Conservation (phyloP, 2,888 invertebrate species). For the Nomada ferruginata region DNA sequence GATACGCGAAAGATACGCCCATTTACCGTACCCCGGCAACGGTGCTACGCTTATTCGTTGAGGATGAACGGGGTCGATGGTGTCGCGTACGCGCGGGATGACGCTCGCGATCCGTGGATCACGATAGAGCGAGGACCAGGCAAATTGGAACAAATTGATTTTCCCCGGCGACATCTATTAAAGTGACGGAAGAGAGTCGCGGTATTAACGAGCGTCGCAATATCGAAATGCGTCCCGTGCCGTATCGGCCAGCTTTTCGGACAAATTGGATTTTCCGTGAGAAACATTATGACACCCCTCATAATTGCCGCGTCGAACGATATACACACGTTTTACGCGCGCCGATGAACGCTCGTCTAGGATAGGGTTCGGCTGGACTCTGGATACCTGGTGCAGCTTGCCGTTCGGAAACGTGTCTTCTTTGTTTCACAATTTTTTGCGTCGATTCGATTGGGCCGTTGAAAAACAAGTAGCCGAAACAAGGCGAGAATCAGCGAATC, state of each 20-base stretch:
- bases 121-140: slow-evolving; percentile 32
- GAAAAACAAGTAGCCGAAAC: background rate
- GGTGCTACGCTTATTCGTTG: slow-evolving; percentile 12
- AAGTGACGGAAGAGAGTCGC: slow-evolving; percentile 60
- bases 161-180: slow-evolving; percentile 60
- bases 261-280: slow-evolving; percentile 59
- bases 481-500: too few relatives aligned
- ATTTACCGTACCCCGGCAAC: background rate
- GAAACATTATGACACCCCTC: slow-evolving; percentile 56
- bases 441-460: too few relatives aligned
- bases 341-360: background rate
- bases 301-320: slow-evolving; percentile 36
- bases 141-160: slow-evolving; percentile 64
- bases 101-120: slow-evolving; percentile 10
- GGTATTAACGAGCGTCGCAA: slow-evolving; percentile 61
- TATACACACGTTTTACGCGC: slow-evolving; percentile 20
- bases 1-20: slow-evolving; percentile 1
- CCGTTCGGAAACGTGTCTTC: background rate
- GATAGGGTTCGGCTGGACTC: background rate
- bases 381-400: background rate
- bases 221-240: slow-evolving; percentile 46
- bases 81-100: background rate
- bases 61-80: slow-evolving; percentile 33
- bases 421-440: too few relatives aligned
- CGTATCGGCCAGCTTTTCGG: slow-evolving; percentile 49